A percentile compares a stretch with the other conserved stretches of the same genome.
Evolutionary conservation across 2,113 vertebrate genomes (phyloP).

Genomic region (Serranochromis macrocephalus): DNA sequence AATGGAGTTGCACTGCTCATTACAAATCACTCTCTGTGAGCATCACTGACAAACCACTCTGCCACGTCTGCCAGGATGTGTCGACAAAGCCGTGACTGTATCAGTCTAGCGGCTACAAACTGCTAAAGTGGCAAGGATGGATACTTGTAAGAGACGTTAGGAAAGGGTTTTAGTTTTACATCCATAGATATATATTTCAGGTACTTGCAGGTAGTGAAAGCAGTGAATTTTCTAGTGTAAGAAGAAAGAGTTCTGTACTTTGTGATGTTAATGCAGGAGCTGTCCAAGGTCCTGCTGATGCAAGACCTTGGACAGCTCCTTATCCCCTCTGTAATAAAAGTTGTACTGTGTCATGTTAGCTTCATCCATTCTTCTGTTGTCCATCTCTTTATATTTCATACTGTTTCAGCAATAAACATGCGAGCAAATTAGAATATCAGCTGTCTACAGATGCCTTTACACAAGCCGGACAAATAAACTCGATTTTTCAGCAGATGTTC

Average conservation of each 20-base stretch:
- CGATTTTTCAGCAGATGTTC: fast-evolving
- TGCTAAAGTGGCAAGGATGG: not conserved
- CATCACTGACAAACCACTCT: not conserved
- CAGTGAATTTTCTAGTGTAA: not conserved
- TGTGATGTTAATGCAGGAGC: not conserved
- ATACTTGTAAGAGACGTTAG: not conserved
- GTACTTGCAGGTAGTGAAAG: not conserved
- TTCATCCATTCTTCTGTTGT: not conserved
- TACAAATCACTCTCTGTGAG: not conserved
- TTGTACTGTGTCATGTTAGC: not conserved
- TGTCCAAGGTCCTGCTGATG: not conserved
- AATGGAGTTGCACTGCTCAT: not conserved
- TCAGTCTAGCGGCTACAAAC: not conserved
- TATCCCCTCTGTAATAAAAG: not conserved
- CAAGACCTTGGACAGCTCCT: not conserved
- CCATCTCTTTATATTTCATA: not conserved
- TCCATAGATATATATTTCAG: not conserved
- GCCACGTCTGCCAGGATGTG: not conserved
- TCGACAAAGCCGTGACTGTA: not conserved
- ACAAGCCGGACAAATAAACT: not conserved
- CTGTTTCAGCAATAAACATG: not conserved
- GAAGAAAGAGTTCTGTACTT: not conserved
- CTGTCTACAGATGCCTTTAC: not conserved
- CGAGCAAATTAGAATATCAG: not conserved
- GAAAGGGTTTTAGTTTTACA: not conserved